Percentiles rank a stretch among this genome's conserved stretches.
Evolutionary conservation across 2,113 vertebrate species (phyloP).

Genomic region (Conger conger): DNA sequence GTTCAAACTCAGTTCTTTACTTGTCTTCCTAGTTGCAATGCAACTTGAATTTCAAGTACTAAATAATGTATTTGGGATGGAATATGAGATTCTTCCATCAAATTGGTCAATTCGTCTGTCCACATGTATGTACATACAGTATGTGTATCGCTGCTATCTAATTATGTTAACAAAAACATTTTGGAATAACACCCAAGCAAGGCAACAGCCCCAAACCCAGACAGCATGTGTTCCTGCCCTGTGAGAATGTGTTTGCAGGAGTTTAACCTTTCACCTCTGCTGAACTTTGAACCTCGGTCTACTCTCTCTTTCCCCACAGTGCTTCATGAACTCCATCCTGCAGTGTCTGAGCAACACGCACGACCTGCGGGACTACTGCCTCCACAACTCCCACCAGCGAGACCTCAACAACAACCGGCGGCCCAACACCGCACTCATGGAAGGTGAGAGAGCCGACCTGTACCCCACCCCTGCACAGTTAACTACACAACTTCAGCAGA

Average conservation of each 20-base stretch:
- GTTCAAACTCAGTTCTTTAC: not conserved
- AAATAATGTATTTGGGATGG: too few relatives aligned
- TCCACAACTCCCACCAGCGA: constrained; percentile 78
- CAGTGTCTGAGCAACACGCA: constrained; percentile 94
- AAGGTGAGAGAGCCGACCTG: constrained; percentile 67
- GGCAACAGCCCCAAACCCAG: too few relatives aligned
- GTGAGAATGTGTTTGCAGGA: too few relatives aligned
- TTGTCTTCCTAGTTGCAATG: not conserved
- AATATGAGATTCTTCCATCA: too few relatives aligned
- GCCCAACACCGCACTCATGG: constrained; percentile 78
- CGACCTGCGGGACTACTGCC: constrained; percentile 90
- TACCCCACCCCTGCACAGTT: too few relatives aligned
- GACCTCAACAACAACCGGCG: constrained; percentile 82
- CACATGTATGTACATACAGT: not conserved
- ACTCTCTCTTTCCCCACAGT: constrained; percentile 65
- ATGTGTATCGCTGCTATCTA: not conserved
- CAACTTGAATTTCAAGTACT: not conserved
- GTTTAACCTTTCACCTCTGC: not conserved
- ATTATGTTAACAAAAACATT: too few relatives aligned
- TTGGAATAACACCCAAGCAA: too few relatives aligned
- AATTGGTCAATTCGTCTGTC: too few relatives aligned
- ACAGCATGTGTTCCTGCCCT: too few relatives aligned
- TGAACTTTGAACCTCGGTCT: not conserved
- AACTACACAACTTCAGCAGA: too few relatives aligned
- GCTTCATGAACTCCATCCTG: constrained; percentile 98